phyloP scores from a whole-genome alignment of 2,797 vertebrate species.

The Momotus momota region DNA sequence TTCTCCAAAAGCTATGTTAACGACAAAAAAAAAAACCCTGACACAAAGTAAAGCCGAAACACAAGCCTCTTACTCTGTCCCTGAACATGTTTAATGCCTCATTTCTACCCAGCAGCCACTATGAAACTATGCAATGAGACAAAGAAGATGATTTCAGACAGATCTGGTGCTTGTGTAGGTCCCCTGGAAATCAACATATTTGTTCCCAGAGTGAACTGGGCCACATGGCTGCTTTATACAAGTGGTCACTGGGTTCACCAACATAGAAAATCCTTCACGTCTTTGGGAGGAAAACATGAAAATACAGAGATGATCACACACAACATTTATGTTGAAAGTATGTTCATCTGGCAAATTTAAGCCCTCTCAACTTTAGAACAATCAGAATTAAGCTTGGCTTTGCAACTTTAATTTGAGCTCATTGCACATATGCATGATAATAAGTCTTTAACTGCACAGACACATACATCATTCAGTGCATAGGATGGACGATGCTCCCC shows the following conservation, averaged over 20 bases:
- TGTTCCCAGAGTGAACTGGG: neutral
- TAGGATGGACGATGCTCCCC: constrained; percentile 39
- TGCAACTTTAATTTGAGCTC: constrained; percentile 56
- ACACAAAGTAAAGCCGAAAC: constrained; percentile 59
- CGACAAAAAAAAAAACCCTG: neutral
- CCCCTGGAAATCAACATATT: neutral
- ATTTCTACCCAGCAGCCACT: neutral
- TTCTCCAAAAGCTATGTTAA: constrained; percentile 62
- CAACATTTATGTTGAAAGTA: neutral
- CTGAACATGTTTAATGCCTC: neutral
- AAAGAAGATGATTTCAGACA: neutral
- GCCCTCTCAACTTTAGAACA: constrained; percentile 3
- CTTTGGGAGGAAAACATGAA: neutral
- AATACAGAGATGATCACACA: neutral
- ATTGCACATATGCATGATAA: constrained; percentile 55
- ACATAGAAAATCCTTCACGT: neutral
- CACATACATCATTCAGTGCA: constrained; percentile 65
- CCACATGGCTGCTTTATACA: neutral
- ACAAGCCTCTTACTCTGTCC: neutral
- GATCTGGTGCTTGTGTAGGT: neutral
- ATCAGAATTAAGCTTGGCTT: constrained; percentile 25
- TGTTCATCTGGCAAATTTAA: neutral
- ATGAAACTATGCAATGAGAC: neutral
- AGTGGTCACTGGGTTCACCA: neutral
- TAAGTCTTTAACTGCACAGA: constrained; percentile 50